Evolutionary conservation across 2,113 vertebrate genomes (phyloP).

Genomic region (Hemibagrus wyckioides): DNA sequence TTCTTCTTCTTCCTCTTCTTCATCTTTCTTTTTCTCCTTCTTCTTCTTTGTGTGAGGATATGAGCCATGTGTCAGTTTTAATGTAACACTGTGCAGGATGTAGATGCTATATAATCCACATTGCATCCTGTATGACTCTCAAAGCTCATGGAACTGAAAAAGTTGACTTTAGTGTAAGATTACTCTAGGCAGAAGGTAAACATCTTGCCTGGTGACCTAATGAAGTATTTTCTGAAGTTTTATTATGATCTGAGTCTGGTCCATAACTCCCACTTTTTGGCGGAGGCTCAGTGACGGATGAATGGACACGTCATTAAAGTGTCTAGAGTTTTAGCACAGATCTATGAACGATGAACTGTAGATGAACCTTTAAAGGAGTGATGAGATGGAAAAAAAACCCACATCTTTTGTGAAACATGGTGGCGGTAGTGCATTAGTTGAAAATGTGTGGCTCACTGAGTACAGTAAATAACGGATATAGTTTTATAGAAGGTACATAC

Average conservation of each 20-base stretch:
- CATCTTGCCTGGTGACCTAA: background rate
- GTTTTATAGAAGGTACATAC: background rate
- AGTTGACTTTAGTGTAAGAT: background rate
- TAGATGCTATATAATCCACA: background rate
- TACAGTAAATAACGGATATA: background rate
- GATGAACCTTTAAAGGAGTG: background rate
- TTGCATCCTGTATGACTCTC: background rate
- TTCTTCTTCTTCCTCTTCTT: too few relatives aligned
- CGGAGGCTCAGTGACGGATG: too few relatives aligned
- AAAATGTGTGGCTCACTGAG: background rate
- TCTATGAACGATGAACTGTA: too few relatives aligned
- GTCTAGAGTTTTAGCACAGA: too few relatives aligned
- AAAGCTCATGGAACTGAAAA: background rate
- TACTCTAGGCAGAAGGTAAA: background rate
- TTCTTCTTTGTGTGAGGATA: too few relatives aligned
- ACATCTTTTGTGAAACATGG: background rate
- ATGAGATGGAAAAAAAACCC: too few relatives aligned
- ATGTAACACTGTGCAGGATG: background rate
- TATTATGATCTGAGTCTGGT: background rate
- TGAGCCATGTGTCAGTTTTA: background rate
- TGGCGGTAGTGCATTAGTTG: background rate
- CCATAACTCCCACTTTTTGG: too few relatives aligned
- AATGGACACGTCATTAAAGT: too few relatives aligned
- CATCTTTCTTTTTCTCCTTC: too few relatives aligned
- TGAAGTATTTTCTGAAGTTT: background rate